Evolutionary conservation across 1,140 invertebrate species (phyloP).

Genomic region (Drosophila oshimai): DNA sequence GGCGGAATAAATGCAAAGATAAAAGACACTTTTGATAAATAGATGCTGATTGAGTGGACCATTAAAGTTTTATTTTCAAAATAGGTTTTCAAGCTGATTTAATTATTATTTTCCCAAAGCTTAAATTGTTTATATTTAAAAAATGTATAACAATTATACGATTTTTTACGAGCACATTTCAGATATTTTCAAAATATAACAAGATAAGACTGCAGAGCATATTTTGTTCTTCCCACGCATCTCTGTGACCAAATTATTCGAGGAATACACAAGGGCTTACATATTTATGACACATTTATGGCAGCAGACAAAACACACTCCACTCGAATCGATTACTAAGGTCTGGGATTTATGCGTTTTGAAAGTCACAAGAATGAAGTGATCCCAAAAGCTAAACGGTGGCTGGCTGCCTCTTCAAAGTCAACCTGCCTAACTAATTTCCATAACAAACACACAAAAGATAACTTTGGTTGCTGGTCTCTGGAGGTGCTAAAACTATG

Average conservation of each 20-base stretch:
- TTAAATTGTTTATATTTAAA: too few species aligned
- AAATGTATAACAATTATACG: too few species aligned
- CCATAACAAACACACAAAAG: slow-evolving; percentile 49
- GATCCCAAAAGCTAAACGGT: slow-evolving; percentile 24
- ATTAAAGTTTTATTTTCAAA: too few species aligned
- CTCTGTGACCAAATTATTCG: slow-evolving; percentile 6
- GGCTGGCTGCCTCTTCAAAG: slow-evolving; percentile 8
- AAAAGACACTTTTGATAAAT: background rate
- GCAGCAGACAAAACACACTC: slow-evolving; percentile 1
- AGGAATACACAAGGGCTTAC: slow-evolving; percentile 13
- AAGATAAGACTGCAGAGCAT: too few species aligned
- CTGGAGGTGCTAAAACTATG: slow-evolving; percentile 56
- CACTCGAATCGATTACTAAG: slow-evolving; percentile 32
- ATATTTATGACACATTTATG: slow-evolving; percentile 36
- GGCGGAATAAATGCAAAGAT: background rate
- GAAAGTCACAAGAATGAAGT: slow-evolving; percentile 23
- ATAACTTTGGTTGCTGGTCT: slow-evolving; percentile 21
- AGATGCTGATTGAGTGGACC: slow-evolving; percentile 4
- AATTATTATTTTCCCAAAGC: too few species aligned
- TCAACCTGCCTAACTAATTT: slow-evolving; percentile 34
- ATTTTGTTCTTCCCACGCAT: slow-evolving; percentile 1
- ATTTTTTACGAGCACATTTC: too few species aligned
- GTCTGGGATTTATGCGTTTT: slow-evolving; percentile 34
- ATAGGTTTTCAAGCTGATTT: too few species aligned
- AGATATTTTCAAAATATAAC: too few species aligned